Conservation (phyloP, 1,140 invertebrate species). For the Marisa cornuarietis region DNA sequence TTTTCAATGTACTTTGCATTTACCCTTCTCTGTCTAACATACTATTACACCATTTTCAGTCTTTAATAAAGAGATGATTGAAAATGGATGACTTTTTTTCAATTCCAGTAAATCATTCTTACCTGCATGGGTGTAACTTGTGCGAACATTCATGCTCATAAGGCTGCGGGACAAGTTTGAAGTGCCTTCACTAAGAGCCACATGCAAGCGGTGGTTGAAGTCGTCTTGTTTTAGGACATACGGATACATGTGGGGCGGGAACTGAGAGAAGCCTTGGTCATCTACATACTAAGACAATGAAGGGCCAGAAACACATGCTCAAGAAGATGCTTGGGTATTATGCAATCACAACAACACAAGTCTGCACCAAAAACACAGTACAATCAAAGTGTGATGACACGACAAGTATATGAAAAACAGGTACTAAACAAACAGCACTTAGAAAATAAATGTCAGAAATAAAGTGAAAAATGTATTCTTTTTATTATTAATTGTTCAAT, state of each 20-base stretch:
- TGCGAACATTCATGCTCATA: constrained; percentile 40
- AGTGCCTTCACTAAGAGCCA: constrained; percentile 40
- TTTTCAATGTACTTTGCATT: too few relatives aligned
- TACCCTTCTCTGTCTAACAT: too few relatives aligned
- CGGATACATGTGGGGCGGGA: constrained; percentile 24
- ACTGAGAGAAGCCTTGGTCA: constrained; percentile 28
- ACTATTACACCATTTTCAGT: too few relatives aligned
- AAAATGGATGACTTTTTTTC: too few relatives aligned
- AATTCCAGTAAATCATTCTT: background rate
- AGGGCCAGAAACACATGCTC: background rate
- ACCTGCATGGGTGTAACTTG: constrained; percentile 51
- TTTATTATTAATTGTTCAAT: too few relatives aligned
- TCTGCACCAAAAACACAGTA: background rate
- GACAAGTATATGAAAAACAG: too few relatives aligned
- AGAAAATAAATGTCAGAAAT: background rate
- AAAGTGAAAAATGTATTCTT: background rate
- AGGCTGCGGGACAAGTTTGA: constrained; percentile 43
- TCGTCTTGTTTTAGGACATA: constrained; percentile 38
- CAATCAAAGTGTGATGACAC: too few relatives aligned
- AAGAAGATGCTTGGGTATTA: background rate
- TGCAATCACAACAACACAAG: background rate
- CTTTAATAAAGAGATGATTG: too few relatives aligned
- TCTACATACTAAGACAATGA: constrained; percentile 31
- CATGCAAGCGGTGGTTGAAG: constrained; percentile 42
- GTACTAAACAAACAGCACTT: background rate